Conservation (phyloP, 2,797 vertebrate species). For the Zenarchopterus dispar region DNA sequence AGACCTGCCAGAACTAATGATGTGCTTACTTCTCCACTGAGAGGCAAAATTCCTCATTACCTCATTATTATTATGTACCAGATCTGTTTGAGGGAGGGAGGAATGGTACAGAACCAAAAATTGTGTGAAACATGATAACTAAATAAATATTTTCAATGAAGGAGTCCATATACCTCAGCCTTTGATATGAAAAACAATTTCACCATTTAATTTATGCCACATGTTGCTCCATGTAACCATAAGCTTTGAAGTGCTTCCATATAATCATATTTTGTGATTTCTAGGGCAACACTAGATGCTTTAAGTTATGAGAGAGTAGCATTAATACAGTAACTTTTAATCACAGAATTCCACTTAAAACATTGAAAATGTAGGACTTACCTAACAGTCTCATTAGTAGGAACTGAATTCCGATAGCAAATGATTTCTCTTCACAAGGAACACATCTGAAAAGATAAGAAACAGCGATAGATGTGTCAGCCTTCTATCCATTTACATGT, state of each 20-base stretch:
- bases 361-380: constrained; percentile 73
- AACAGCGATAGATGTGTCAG: not conserved
- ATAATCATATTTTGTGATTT: no score
- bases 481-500: no score
- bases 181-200: no score
- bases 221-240: no score
- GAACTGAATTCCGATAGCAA: constrained; percentile 96
- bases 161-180: no score
- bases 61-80: not conserved
- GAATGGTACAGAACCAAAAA: not conserved
- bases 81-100: not conserved
- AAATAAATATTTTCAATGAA: not conserved
- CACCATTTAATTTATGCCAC: no score
- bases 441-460: constrained; percentile 83
- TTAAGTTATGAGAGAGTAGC: no score
- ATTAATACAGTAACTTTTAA: no score
- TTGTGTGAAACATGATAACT: not conserved
- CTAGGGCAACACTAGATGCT: no score
- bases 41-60: not conserved
- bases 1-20: not conserved
- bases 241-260: no score
- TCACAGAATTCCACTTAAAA: not conserved
- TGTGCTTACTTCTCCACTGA: not conserved
- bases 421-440: constrained; percentile 92
- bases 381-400: constrained; percentile 92